Base-by-base conservation (phyloP, 2,888 invertebrate genomes). In the Thecocarcelia acutangulata region DNA sequence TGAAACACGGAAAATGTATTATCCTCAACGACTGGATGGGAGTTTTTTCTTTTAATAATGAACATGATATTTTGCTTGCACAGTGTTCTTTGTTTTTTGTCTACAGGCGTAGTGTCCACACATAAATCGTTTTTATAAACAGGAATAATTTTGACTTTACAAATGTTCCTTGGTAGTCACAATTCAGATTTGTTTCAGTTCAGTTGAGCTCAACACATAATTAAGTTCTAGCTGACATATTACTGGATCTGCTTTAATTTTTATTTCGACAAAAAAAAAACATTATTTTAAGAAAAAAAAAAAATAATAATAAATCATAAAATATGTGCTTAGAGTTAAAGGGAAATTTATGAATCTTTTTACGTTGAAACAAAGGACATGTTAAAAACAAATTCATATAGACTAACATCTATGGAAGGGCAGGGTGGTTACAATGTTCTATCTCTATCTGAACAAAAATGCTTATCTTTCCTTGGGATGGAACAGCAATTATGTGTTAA, bases 171-270 rank as follows among this genome's bases (percentile, higher is more conserved):
- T 15, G 5, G n/a, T 13, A n/a, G 37, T n/a, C 56, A 70, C 58
- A 37, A 37, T 3, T 40, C 21, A 12, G 13, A n/a, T 73, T 19
- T 52, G 11, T 17, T 48, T 19, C 0, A 54, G 6, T 50, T 24
- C 24, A 50, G 33, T 28, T 33, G 28, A 13, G 15, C 42, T 61
- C 33, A 52, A 37, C 50, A 66, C 17, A 69, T 21, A 44, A 66
- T 58, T 44, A 68, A 77, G 69, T 69, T 50, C 63, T 37, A 28
- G 37, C 54, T 77, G 77, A 58, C 73, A 73, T 81, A 77, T 77
- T 81, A 69, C 64, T 44, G 46, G 21, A 64, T 77, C 56, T 69
- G 44, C 17, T 59, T 80, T 80, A 11, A 5, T 24, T 24, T 21
- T n/a, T n/a, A n/a, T n/a, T n/a, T n/a, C n/a, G n/a, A 5, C 15